Base-by-base conservation (phyloP, 2,797 vertebrate genomes). In the Lagorchestes hirsutus region DNA sequence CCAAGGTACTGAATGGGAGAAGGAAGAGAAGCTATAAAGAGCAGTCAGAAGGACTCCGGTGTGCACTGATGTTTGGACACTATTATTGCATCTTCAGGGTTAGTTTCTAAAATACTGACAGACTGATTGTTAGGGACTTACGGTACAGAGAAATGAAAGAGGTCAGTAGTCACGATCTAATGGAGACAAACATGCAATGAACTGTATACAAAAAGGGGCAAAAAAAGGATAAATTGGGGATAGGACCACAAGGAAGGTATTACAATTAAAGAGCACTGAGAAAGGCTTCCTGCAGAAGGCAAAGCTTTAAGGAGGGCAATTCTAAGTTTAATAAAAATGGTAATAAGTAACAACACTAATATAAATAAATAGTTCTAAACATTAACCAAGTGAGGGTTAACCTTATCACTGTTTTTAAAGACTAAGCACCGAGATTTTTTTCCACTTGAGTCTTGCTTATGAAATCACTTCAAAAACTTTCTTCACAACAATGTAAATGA, bases 401-500 rank as follows among this genome's bases (percentile, higher is more conserved):
- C 98, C 98, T 98, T 98, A 98, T 98, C 98, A 98, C 99, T 98
- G 98, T 98, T 90, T 97, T 98, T 99, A 99, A 99, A 99, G 98
- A 99, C 98, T 98, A 99, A 99, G 99, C 99, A 99, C 99, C 99
- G 99, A 95, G 97, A 99, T 98, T 98, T 99, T 98, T 99, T 98
- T 99, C 99, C 99, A 99, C 97, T 99, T 99, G 93, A 99, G 99
- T 96, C 99, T 99, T 97, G 99, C 99, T 99, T 99, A 99, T 98
- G 99, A 99, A 90, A 99, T 99, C 82, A 99, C 99, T 99, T 99
- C 99, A 95, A 99, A 99, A 98, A 99, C 99, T 98, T 99, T 99
- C 98, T 99, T 99, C 97, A 99, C 22, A 46, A 24, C 22, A 11
- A 82, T 27, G 6, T 24, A 82, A 46, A 46, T 82, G 18, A 46